A percentile compares a stretch with the other conserved stretches of the same genome.
phyloP scores from a whole-genome alignment of 2,113 vertebrate species.

The Trichechus manatus region DNA sequence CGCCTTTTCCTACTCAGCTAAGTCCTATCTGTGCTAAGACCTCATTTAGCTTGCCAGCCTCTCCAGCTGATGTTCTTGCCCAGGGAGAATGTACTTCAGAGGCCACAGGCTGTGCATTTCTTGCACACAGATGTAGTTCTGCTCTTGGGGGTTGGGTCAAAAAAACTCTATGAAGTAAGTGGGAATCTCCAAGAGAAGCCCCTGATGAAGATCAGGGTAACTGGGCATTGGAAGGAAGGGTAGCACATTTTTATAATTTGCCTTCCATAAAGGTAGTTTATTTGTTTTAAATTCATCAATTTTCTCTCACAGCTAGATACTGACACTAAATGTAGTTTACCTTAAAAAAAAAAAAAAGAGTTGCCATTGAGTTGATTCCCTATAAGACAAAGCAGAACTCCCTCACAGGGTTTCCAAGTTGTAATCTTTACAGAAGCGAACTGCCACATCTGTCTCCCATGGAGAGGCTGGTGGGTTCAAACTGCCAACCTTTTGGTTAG shows the following conservation, averaged over 20 bases:
- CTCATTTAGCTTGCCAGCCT: neutral
- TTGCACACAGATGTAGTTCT: neutral
- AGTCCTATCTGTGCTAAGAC: neutral
- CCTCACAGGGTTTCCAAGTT: neutral
- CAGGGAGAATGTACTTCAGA: neutral
- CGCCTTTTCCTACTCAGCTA: neutral
- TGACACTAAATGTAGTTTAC: slow-evolving; percentile 21
- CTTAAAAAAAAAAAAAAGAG: neutral
- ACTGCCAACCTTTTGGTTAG: neutral
- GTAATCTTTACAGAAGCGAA: neutral
- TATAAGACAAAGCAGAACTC: neutral
- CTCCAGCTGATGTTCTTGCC: neutral
- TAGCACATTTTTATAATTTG: neutral
- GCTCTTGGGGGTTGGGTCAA: neutral
- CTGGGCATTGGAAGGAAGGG: neutral
- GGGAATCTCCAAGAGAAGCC: neutral
- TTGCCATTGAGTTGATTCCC: neutral
- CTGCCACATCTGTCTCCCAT: neutral
- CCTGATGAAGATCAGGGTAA: neutral
- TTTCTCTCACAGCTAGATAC: neutral
- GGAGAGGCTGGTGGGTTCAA: neutral
- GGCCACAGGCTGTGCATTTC: neutral
- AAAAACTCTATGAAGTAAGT: neutral
- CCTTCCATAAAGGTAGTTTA: neutral
- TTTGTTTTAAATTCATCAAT: neutral